Evolutionary conservation across 2,113 vertebrate species (phyloP).

Genomic region (Oncorhynchus keta): DNA sequence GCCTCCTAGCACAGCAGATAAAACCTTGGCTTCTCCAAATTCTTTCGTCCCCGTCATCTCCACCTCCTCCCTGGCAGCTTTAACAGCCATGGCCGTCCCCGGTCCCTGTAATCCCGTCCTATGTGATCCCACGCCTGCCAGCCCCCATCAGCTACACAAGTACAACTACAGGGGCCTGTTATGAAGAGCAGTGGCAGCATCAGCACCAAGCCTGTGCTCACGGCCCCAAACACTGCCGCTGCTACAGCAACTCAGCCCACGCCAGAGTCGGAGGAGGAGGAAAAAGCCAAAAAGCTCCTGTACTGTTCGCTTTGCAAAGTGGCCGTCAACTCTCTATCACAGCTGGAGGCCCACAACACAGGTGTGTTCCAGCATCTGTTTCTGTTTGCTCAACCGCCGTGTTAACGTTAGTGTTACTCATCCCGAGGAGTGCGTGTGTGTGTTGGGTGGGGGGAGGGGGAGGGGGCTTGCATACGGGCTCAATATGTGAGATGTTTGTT

Average conservation of each 20-base stretch:
- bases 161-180: not conserved
- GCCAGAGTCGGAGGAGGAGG: slow-evolving; percentile 91
- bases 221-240: slow-evolving; percentile 28
- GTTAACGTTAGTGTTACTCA: no score
- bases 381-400: not conserved
- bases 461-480: no score
- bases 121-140: slow-evolving; percentile 1
- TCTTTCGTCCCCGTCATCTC: slow-evolving; percentile 37
- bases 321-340: slow-evolving; percentile 95
- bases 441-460: no score
- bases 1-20: slow-evolving; percentile 9
- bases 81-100: slow-evolving; percentile 47
- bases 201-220: slow-evolving; percentile 48
- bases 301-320: slow-evolving; percentile 99
- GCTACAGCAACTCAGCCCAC: slow-evolving; percentile 50
- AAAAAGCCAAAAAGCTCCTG: slow-evolving; percentile 95
- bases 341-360: slow-evolving; percentile 96
- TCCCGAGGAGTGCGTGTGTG: no score
- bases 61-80: slow-evolving; percentile 42
- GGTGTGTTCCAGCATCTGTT: slow-evolving; percentile 67
- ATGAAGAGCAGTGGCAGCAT: slow-evolving; percentile 54
- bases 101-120: slow-evolving; percentile 23
- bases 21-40: slow-evolving; percentile 41
- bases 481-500: no score
- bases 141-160: slow-evolving; percentile 5